A percentile compares a stretch with the other conserved stretches of the same genome.
Evolutionary conservation across 2,113 vertebrate species (phyloP).

Genomic region (Lampris incognitus): DNA sequence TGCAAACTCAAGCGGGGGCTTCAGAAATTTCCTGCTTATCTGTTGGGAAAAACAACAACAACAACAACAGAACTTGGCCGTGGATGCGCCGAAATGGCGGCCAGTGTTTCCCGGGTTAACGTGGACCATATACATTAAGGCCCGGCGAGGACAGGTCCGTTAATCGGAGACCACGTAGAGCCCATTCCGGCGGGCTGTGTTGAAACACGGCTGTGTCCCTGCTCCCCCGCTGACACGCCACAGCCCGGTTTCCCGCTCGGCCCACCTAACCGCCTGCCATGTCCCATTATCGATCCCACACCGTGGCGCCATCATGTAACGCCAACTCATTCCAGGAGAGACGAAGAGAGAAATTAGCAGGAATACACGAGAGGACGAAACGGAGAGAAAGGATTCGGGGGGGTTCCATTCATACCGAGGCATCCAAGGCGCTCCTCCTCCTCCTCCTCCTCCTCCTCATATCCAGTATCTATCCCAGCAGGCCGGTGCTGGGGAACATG

Average conservation of each 20-base stretch:
- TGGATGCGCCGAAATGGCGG: neutral
- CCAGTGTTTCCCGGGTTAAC: conserved; percentile 14
- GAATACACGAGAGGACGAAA: conserved; percentile 10
- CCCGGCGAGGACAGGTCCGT: conserved; percentile 42
- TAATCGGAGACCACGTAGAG: conserved; percentile 43
- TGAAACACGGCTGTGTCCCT: conserved; percentile 25
- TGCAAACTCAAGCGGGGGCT: neutral
- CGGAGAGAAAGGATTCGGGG: neutral
- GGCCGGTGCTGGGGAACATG: conserved; percentile 18
- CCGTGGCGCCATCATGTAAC: conserved; percentile 4
- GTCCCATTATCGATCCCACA: conserved; percentile 12
- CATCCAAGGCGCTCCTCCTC: conserved; percentile 12
- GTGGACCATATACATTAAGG: conserved; percentile 20
- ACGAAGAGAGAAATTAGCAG: conserved; percentile 1
- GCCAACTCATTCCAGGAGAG: neutral
- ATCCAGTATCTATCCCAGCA: conserved; percentile 55
- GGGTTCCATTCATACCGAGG: neutral
- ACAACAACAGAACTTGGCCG: neutral
- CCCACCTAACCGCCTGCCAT: conserved; percentile 45
- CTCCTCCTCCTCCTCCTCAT: neutral
- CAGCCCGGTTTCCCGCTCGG: conserved; percentile 53
- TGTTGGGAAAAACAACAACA: neutral
- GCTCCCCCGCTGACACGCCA: conserved; percentile 51
- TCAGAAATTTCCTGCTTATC: neutral
- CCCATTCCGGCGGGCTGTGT: conserved; percentile 35